Conservation (phyloP, 2,888 invertebrate genomes). For the Asteroscopus sphinx region DNA sequence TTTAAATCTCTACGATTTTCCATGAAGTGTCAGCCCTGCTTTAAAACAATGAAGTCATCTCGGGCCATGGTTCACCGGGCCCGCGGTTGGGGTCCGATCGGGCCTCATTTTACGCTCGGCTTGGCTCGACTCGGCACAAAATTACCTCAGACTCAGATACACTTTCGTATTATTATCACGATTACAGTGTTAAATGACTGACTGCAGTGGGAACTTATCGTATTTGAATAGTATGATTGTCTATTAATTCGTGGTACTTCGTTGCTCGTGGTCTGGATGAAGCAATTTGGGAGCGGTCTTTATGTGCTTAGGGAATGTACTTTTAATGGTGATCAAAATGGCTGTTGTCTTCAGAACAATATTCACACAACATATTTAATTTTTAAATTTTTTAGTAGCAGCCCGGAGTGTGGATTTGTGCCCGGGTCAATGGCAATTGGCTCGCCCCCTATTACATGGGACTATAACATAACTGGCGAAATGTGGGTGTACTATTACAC, state of each 20-base stretch:
- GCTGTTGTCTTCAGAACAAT: too few relatives aligned
- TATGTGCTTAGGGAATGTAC: not conserved
- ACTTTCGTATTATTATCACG: constrained; percentile 71
- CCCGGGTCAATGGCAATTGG: too few relatives aligned
- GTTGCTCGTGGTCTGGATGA: constrained; percentile 14
- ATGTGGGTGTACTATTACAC: too few relatives aligned
- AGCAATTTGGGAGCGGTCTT: constrained; percentile 9
- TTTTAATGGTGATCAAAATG: too few relatives aligned
- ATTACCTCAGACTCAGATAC: constrained; percentile 59
- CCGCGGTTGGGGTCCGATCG: constrained; percentile 51
- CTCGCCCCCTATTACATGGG: too few relatives aligned
- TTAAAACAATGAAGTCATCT: constrained; percentile 58
- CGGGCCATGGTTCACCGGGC: constrained; percentile 62
- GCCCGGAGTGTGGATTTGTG: too few relatives aligned
- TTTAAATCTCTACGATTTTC: constrained; percentile 9
- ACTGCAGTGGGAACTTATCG: constrained; percentile 54
- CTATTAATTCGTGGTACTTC: constrained; percentile 22
- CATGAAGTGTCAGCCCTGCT: constrained; percentile 37
- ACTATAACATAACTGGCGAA: too few relatives aligned
- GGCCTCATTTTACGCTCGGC: constrained; percentile 68
- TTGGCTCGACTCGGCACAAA: constrained; percentile 25
- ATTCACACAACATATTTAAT: too few relatives aligned
- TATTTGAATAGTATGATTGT: constrained; percentile 44
- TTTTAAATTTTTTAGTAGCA: too few relatives aligned
- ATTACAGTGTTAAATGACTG: constrained; percentile 64